A percentile compares a stretch with the other conserved stretches of the same genome.
phyloP scores from a whole-genome alignment of 1,140 invertebrate genomes.

The Philotrypesis tridentata region DNA sequence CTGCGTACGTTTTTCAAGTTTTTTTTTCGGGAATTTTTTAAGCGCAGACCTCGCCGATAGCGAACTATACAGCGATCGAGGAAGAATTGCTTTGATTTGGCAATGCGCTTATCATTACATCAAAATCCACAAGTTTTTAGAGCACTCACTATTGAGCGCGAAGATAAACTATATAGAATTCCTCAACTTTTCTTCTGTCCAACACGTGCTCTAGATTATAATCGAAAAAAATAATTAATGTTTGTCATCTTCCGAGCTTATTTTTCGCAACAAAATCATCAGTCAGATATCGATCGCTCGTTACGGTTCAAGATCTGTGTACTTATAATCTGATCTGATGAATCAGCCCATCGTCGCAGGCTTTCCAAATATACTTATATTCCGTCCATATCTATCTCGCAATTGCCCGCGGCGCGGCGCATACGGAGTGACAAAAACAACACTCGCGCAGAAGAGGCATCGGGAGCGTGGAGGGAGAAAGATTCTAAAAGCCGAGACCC shows the following conservation, averaged over 20 bases:
- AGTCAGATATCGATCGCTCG: background rate
- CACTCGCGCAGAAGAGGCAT: background rate
- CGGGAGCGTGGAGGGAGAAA: too few species aligned
- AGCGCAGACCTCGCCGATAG: background rate
- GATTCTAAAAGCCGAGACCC: background rate
- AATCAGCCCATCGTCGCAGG: background rate
- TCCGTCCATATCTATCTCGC: background rate
- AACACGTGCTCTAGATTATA: too few species aligned
- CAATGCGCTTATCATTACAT: too few species aligned
- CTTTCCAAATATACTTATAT: too few species aligned
- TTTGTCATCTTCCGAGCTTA: background rate
- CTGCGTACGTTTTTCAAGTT: too few species aligned
- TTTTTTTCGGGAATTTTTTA: too few species aligned
- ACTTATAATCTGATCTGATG: background rate
- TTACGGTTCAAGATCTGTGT: background rate
- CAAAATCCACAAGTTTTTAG: too few species aligned
- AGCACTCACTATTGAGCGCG: too few species aligned
- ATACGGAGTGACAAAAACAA: background rate
- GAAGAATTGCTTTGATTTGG: too few species aligned
- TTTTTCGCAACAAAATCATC: background rate
- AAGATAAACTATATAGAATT: too few species aligned
- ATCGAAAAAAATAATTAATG: too few species aligned
- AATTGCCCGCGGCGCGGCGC: background rate
- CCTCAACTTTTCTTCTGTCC: too few species aligned
- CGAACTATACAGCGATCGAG: background rate